Evolutionary conservation across 2,797 vertebrate genomes (phyloP), one percentile per base, ranked within the genome.

Genomic region (Sebastes matsubarae): DNA sequence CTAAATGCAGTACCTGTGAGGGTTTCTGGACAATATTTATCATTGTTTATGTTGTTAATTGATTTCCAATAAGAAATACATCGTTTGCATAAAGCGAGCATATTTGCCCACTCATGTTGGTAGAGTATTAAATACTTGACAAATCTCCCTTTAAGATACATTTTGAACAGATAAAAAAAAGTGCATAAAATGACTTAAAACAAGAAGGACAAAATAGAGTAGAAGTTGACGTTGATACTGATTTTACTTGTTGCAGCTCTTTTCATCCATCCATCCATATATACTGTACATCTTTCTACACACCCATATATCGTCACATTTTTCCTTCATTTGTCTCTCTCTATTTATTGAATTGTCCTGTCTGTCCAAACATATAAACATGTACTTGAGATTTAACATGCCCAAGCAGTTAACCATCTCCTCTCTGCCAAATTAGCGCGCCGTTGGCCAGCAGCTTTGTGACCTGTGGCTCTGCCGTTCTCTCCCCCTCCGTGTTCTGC

Each of bases 391-490:
- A 46, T 38, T 67, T 14, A 68, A 20, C 54, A 61, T 29, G 25
- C 14, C 12, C n/a, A 16, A 30, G 20, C 38, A 5, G 32, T 42
- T 52, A 7, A 57, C 18, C 73, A 16, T 46, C 59, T 25, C 27
- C 25, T 50, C 67, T 55, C 22, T 18, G 25, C 34, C 30, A 7
- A 32, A 74, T 76, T 0, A 72, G 27, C 68, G 36, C 52, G 7
- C 20, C 36, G 20, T 4, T 22, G 58, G 22, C 13, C 58, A 78
- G 80, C 52, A 59, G 22, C 46, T 61, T 4, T 65, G 13, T 54
- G 64, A 69, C 60, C 59, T 12, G 61, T 27, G 14, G 60, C 74
- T 85, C 57, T 52, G 42, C 69, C 64, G 59, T 29, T 63, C 55
- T 36, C 75, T 10, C 63, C 20, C 25, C 42, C 61, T 46, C 42